Percentiles rank a stretch among this genome's conserved stretches.
phyloP scores from a whole-genome alignment of 2,888 invertebrate genomes.

The Marasmarcha lunaedactyla region DNA sequence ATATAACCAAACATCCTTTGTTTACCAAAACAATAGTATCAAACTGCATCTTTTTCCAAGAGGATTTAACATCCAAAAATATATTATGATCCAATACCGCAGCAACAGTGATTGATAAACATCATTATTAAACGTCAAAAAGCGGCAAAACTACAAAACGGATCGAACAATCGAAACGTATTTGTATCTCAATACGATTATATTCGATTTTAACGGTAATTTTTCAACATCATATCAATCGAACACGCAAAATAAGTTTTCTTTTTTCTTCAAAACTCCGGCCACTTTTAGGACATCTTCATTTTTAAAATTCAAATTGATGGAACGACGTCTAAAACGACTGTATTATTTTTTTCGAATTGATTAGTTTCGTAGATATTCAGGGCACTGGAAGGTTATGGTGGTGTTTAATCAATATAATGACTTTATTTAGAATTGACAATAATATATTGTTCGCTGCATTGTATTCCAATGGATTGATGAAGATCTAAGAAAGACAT shows the following conservation, averaged over 20 bases:
- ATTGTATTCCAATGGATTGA: conserved; percentile 38
- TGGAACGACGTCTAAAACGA: no score
- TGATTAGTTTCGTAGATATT: conserved; percentile 48
- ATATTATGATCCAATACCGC: not conserved
- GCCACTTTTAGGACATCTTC: not conserved
- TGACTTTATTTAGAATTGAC: conserved; percentile 69
- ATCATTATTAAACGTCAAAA: conserved; percentile 7
- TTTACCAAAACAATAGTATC: no score
- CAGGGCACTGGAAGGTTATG: conserved; percentile 14
- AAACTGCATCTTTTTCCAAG: no score
- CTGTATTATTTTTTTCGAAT: conserved; percentile 23
- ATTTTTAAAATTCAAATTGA: not conserved
- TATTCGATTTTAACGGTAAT: conserved; percentile 49
- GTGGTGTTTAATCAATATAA: conserved; percentile 62
- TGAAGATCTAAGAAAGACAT: not conserved
- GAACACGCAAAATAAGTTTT: conserved; percentile 6
- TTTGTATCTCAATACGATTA: conserved; percentile 30
- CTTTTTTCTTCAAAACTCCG: conserved; percentile 11
- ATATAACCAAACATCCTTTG: no score
- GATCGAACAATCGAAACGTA: conserved; percentile 16
- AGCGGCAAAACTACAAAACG: conserved; percentile 22
- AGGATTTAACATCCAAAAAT: no score
- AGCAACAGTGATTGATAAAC: not conserved
- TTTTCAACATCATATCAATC: not conserved
- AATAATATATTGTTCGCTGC: conserved; percentile 56